Percentiles rank a stretch among this genome's conserved stretches.
Conservation (phyloP, 2,113 vertebrate species). For the Mystacornis crossleyi region DNA sequence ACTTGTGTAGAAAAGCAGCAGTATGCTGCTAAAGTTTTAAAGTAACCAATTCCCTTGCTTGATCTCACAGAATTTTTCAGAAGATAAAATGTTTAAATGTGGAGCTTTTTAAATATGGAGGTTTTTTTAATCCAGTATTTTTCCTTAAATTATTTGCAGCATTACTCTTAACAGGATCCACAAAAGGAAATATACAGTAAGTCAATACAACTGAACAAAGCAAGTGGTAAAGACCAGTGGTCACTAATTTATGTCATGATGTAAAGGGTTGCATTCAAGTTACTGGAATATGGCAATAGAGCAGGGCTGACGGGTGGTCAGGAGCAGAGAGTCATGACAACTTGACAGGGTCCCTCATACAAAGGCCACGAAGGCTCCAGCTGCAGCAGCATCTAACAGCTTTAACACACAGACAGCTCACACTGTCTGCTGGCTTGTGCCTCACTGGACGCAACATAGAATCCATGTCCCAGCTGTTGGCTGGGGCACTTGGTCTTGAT, state of each 20-base stretch:
- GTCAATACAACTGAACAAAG: not conserved
- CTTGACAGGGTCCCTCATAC: not conserved
- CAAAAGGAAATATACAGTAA: not conserved
- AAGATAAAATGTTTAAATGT: not conserved
- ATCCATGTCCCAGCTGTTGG: not conserved
- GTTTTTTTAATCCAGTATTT: not conserved
- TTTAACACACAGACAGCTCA: not conserved
- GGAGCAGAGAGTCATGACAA: not conserved
- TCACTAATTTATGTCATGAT: not conserved
- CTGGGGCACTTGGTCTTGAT: not conserved
- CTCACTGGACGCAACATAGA: not conserved
- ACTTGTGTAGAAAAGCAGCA: not conserved
- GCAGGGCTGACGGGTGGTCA: not conserved
- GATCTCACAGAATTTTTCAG: not conserved
- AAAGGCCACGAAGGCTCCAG: not conserved
- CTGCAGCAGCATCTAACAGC: not conserved
- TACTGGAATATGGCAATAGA: not conserved
- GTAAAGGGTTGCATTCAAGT: not conserved
- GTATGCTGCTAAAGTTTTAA: not conserved
- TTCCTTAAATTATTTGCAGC: not conserved
- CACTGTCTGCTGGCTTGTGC: not conserved
- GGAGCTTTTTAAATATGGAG: not conserved
- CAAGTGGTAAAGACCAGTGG: not conserved
- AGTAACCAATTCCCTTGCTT: not conserved
- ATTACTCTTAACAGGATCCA: not conserved